Evolutionary conservation across 2,797 vertebrate species (phyloP).

Genomic region (Tokudaia tokunoshimensis): DNA sequence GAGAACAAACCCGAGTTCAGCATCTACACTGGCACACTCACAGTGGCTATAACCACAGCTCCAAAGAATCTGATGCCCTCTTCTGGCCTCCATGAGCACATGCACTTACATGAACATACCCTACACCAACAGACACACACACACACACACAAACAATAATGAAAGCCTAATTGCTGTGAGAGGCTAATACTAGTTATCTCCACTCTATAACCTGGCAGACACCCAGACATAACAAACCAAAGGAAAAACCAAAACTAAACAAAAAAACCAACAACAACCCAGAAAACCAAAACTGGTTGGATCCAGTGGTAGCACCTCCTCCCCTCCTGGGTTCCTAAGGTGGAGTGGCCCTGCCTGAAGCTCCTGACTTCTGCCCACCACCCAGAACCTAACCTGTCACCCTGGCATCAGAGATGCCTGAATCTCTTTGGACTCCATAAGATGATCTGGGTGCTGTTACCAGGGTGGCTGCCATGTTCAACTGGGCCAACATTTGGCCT

Average conservation of each 20-base stretch:
- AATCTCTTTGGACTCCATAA: background rate
- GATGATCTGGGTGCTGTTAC: background rate
- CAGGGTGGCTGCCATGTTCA: background rate
- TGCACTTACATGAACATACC: background rate
- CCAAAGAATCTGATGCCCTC: background rate
- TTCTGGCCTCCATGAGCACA: background rate
- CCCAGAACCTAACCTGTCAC: background rate
- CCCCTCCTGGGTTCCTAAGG: background rate
- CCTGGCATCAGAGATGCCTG: too few relatives aligned
- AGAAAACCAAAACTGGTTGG: background rate
- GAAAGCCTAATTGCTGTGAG: background rate
- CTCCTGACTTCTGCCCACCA: background rate
- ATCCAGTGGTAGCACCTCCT: background rate
- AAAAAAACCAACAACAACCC: background rate
- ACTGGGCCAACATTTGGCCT: background rate
- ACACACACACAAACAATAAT: background rate
- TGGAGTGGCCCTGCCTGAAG: background rate
- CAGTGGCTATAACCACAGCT: background rate
- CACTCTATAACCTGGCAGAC: background rate
- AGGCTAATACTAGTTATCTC: background rate
- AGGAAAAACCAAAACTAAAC: background rate
- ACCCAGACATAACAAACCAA: background rate
- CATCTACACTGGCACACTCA: background rate
- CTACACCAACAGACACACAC: background rate
- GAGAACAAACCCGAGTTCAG: background rate